Base-by-base conservation (phyloP, 2,888 invertebrate genomes). In the Exephanes ischioxanthus region DNA sequence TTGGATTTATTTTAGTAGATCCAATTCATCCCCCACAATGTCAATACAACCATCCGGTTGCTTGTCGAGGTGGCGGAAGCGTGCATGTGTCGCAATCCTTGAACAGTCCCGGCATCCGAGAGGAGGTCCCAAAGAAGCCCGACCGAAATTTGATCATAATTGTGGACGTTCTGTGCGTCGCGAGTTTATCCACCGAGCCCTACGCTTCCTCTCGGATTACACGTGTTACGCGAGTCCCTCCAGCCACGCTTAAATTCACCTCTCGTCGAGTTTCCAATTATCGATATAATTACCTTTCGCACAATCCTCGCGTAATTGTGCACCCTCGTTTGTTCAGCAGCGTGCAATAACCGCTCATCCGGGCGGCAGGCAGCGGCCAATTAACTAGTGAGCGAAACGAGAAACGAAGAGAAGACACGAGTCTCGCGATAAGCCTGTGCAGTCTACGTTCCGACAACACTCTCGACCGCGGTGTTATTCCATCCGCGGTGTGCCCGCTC, bases 271-370 rank as follows among this genome's bases (percentile, higher is more conserved):
- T 26, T 58, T 58, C 58, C 58, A 58, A 58, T 58, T 58, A 58
- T 58, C 58, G 58, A 58, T 58, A 58, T 58, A 58, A 58, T 58
- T 58, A 58, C 14, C 58, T 26, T 5, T 22, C 58, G 22, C 26
- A 9, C 82, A 70, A 82, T 77, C 76, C 63, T 63, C 63, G 48
- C 16, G 82, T 82, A 82, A 82, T 76, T 63, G 58, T 30, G 22
- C 33, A 7, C 30, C 16, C 61, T 14, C 45, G 75, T 68, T 61
- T 81, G 68, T 55, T 61, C 26, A 63, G 19, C 67, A 3, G 22
- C 58, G 26, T 58, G 58, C 58, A 26, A 58, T 58, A 58, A 58
- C 58, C 58, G 58, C 58, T 58, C 58, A 58, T 58, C 58, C 26
- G 26, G 5, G 14, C 1, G 58, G 11, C 22, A 5, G 22, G 26